phyloP scores from a whole-genome alignment of 1,140 invertebrate species.

The Sycophila sp. region DNA sequence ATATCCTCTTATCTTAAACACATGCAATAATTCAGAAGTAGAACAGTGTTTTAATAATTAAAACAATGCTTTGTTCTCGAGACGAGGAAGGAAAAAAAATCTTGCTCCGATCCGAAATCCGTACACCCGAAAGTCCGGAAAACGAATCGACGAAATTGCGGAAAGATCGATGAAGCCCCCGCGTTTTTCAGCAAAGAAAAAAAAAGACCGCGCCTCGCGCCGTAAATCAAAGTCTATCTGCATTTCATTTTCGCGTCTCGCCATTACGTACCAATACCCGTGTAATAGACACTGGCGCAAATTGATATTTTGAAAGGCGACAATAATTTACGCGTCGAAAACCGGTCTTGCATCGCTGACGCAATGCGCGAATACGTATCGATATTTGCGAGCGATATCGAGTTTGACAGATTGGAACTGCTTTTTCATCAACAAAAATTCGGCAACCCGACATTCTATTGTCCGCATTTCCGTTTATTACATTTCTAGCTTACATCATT shows the following conservation, averaged over 20 bases:
- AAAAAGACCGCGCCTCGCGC: not conserved
- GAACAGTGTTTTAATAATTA: not conserved
- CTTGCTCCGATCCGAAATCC: too few species aligned
- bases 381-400: not conserved
- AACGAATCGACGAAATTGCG: slow-evolving; percentile 1
- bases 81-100: too few species aligned
- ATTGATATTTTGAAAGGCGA: slow-evolving; percentile 40
- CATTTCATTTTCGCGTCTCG: slow-evolving; percentile 26
- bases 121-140: not conserved
- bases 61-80: too few species aligned
- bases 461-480: too few species aligned
- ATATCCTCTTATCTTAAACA: not conserved
- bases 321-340: slow-evolving; percentile 38
- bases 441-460: too few species aligned
- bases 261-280: slow-evolving; percentile 5
- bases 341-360: slow-evolving; percentile 29
- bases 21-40: not conserved
- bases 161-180: not conserved
- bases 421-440: too few species aligned
- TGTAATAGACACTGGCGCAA: slow-evolving; percentile 37
- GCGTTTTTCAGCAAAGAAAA: not conserved
- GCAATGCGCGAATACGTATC: not conserved
- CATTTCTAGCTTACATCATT: too few species aligned
- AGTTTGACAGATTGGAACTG: not conserved
- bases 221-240: slow-evolving; percentile 23